A percentile compares a stretch with the other conserved stretches of the same genome.
Evolutionary conservation across 1,140 invertebrate genomes (phyloP).

Genomic region (Brachionus asplanchnoidis): DNA sequence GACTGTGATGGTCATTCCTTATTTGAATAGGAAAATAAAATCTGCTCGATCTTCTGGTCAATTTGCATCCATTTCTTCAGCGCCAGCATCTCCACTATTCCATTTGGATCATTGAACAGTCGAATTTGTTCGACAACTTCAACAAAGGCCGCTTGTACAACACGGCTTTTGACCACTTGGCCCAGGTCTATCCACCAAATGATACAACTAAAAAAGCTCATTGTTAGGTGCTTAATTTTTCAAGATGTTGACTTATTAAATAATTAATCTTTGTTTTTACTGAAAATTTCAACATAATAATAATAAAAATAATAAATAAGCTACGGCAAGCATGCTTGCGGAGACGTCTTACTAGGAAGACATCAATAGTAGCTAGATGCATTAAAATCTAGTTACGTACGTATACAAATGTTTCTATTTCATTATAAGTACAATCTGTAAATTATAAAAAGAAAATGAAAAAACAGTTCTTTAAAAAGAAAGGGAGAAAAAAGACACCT

Average conservation of each 20-base stretch:
- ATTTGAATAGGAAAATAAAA: constrained; percentile 74
- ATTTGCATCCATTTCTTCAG: constrained; percentile 82
- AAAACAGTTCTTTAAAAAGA: too few relatives aligned
- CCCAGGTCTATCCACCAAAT: not conserved
- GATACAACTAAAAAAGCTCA: not conserved
- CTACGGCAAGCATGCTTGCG: too few relatives aligned
- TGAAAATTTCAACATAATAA: too few relatives aligned
- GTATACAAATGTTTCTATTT: too few relatives aligned
- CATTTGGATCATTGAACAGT: constrained; percentile 83
- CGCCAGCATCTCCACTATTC: constrained; percentile 78
- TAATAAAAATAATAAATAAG: too few relatives aligned
- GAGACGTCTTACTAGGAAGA: too few relatives aligned
- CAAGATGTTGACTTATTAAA: constrained; percentile 40
- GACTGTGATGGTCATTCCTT: constrained; percentile 71
- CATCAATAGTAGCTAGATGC: too few relatives aligned
- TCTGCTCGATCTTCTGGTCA: constrained; percentile 72
- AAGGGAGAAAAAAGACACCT: too few relatives aligned
- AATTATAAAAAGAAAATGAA: too few relatives aligned
- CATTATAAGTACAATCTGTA: too few relatives aligned
- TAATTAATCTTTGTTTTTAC: too few relatives aligned
- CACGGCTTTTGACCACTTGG: not conserved
- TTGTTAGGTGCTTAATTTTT: constrained; percentile 8
- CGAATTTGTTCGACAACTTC: not conserved
- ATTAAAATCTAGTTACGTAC: too few relatives aligned
- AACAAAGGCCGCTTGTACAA: constrained; percentile 40